Base-by-base conservation (phyloP, 2,113 vertebrate genomes). In the Struthidea cinerea region DNA sequence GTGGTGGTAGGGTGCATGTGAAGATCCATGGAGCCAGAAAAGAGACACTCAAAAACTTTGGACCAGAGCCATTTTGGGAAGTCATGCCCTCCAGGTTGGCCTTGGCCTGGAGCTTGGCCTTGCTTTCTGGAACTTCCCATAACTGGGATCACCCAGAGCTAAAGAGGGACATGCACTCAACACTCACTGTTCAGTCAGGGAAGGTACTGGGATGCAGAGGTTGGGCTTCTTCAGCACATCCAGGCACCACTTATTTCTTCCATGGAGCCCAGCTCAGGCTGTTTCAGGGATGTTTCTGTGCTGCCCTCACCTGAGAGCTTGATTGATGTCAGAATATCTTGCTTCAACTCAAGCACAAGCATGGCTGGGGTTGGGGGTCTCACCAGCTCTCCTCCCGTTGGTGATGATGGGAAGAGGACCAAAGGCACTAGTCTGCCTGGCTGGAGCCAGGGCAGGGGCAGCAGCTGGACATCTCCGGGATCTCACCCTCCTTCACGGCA, bases 1-100 rank as follows among this genome's bases (percentile, higher is more conserved):
- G 35, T 0, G 0, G 46, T 55, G 78, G 52, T 32, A 55, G 27
- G 41, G 47, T 42, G 28, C 52, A 27, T 14, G 21, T 3, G 6
- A 71, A 75, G 46, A 39, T 77, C 44, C 35, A 12, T 3, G 19
- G 50, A 35, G 28, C 16, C 41, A 73, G 41, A 30, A 68, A 86
- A 78, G 41, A 27, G 35, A 73, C 13, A 50, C n/a, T 21, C 26
- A 17, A 24, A 52, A 79, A 20, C 33, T 55, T 83, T 61, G 35
- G 35, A 33, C 7, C 22, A 30, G 69, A 87, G 41, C 32, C 7
- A 4, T 93, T 87, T 37, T 57, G 39, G 37, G 22, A 28, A 84
- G 20, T 16, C 10, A 7, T 2, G 1, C 10, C n/a, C 59, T 69
- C 33, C 50, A 39, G 24, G 21, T 1, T 83, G 69, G 50, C 41